phyloP scores from a whole-genome alignment of 1,140 invertebrate genomes.

The Myzus persicae region DNA sequence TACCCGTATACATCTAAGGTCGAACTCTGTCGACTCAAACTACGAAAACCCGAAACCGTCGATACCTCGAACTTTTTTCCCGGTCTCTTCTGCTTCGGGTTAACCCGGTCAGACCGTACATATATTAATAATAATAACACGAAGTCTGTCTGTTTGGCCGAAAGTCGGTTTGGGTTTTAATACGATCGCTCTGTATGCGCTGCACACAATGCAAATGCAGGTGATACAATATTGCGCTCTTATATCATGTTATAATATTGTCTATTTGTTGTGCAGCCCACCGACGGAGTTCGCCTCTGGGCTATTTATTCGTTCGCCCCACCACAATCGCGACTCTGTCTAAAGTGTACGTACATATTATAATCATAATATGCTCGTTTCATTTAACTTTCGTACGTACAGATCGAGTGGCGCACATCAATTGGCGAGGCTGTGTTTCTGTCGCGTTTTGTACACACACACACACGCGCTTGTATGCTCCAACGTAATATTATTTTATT shows the following conservation, averaged over 20 bases:
- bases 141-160: too few relatives aligned
- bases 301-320: slow-evolving; percentile 31
- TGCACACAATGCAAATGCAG: not conserved
- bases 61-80: too few relatives aligned
- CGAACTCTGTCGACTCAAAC: too few relatives aligned
- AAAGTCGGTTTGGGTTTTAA: not conserved
- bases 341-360: not conserved
- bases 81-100: too few relatives aligned
- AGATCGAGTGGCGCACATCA: too few relatives aligned
- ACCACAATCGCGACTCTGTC: not conserved
- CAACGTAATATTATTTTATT: not conserved
- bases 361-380: not conserved
- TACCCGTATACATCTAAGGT: too few relatives aligned
- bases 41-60: too few relatives aligned
- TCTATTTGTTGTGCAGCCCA: slow-evolving; percentile 16
- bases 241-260: slow-evolving; percentile 20
- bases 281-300: not conserved
- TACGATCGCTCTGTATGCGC: not conserved
- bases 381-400: slow-evolving; percentile 23
- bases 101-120: too few relatives aligned
- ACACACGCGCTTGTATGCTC: not conserved
- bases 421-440: not conserved
- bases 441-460: too few relatives aligned
- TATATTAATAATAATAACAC: not conserved
- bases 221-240: not conserved